phyloP scores from a whole-genome alignment of 2,888 invertebrate genomes.

The Lymantria monacha region DNA sequence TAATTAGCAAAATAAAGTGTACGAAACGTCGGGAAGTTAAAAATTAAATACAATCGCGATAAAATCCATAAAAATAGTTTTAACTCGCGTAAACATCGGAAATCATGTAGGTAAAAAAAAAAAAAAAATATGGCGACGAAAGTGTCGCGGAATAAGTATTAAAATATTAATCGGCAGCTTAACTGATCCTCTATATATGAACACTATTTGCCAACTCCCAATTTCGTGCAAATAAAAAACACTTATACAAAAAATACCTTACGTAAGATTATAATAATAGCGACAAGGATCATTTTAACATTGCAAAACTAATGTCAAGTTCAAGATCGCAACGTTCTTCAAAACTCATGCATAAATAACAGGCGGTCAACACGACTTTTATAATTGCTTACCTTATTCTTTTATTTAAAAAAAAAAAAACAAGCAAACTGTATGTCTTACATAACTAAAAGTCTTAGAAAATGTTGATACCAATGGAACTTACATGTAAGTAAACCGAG shows the following conservation, averaged over 20 bases:
- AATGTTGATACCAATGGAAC: conserved; percentile 25
- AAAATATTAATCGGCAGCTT: no score
- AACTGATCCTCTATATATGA: background rate
- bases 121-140: no score
- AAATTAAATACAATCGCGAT: no score
- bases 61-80: no score
- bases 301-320: conserved; percentile 20
- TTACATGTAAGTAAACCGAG: conserved; percentile 63
- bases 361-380: conserved; percentile 11
- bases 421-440: background rate
- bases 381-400: conserved; percentile 7
- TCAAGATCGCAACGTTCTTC: conserved; percentile 22
- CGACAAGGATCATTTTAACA: background rate
- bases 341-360: conserved; percentile 22
- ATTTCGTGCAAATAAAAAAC: background rate
- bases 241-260: background rate
- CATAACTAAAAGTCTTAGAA: background rate
- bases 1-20: no score
- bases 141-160: no score
- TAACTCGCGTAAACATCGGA: no score
- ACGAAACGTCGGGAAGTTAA: no score
- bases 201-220: background rate
- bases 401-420: background rate
- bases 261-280: conserved; percentile 1
- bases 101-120: no score